A percentile compares a stretch with the other conserved stretches of the same genome.
Evolutionary conservation across 2,113 vertebrate species (phyloP).

Genomic region (Camelus bactrianus): DNA sequence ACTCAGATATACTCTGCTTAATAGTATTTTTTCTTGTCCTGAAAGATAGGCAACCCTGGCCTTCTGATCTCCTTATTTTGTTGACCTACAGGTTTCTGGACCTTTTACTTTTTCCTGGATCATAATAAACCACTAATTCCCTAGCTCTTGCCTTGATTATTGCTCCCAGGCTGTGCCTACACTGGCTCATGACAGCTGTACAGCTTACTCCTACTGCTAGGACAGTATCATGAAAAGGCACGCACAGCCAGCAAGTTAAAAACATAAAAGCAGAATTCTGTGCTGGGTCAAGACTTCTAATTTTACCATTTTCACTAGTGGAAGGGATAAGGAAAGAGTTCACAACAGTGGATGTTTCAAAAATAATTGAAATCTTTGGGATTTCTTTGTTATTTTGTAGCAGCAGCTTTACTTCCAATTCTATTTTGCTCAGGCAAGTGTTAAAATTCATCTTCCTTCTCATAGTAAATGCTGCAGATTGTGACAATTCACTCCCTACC

Average conservation of each 20-base stretch:
- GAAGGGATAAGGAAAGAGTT: background rate
- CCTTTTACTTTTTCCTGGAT: background rate
- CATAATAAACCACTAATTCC: background rate
- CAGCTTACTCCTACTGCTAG: background rate
- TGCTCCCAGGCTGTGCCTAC: background rate
- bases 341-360: background rate
- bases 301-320: background rate
- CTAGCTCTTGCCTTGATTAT: background rate
- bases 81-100: background rate
- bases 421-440: constrained; percentile 23
- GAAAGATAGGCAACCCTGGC: background rate
- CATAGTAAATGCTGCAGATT: background rate
- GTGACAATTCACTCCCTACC: background rate
- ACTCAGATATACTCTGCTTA: background rate
- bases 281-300: background rate
- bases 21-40: background rate
- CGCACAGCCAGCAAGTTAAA: background rate
- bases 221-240: background rate
- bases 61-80: background rate
- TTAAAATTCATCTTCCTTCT: constrained; percentile 22
- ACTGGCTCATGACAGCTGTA: background rate
- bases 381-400: background rate
- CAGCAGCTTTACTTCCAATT: background rate
- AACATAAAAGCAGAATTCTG: constrained; percentile 27
- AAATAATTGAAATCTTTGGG: background rate